These are phyloP conservation scores for Grallaria varia DNA, from an alignment of 2,113 vertebrate species.

Conservation along the genomic window DNA sequence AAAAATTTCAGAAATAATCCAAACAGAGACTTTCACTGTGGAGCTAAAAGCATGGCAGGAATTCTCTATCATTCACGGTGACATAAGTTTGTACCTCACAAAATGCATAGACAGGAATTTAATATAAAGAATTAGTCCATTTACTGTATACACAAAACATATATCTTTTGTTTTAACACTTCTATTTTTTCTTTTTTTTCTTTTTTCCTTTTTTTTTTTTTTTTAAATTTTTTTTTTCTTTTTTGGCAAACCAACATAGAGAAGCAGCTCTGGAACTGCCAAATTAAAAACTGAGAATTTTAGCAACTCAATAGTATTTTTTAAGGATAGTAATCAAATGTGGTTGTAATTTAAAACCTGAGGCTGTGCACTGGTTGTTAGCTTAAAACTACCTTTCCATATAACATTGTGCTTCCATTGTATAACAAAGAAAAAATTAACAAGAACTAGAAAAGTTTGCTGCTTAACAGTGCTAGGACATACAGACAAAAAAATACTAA, in stretches of 20 bases:
- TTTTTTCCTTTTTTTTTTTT: neutral
- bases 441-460: constrained; percentile 78
- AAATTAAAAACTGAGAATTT: constrained; percentile 74
- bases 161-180: constrained; percentile 69
- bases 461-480: constrained; percentile 86
- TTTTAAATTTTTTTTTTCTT: constrained; percentile 15
- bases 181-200: neutral
- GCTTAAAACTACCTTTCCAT: constrained; percentile 89
- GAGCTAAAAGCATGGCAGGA: constrained; percentile 80
- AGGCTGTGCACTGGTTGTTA: constrained; percentile 91
- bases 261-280: constrained; percentile 78
- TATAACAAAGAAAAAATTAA: constrained; percentile 84
- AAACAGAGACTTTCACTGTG: constrained; percentile 79
- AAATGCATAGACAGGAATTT: constrained; percentile 88
- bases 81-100: constrained; percentile 84
- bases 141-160: constrained; percentile 83
- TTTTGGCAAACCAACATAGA: constrained; percentile 81
- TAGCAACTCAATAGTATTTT: constrained; percentile 75
- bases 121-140: constrained; percentile 85
- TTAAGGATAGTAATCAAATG: constrained; percentile 80
- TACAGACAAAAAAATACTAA: constrained; percentile 84
- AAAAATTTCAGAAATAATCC: constrained; percentile 72
- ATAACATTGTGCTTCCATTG: constrained; percentile 96
- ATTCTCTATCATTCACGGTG: constrained; percentile 81
- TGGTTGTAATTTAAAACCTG: constrained; percentile 91